Conservation (phyloP, 2,888 invertebrate species). For the Holacanthella duospinosa region DNA sequence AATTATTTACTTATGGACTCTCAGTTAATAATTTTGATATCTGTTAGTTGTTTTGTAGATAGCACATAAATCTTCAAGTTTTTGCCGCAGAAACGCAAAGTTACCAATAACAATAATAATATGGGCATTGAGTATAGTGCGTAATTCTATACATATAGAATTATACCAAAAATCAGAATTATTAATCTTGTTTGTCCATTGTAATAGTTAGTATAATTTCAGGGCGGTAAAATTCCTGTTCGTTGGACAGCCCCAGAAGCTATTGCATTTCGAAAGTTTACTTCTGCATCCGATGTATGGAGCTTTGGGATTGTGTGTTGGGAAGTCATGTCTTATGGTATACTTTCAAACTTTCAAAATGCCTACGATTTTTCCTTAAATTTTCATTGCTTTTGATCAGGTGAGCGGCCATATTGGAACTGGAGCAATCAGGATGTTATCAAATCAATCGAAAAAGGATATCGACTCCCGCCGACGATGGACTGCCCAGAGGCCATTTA, state of each 20-base stretch:
- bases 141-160: neutral
- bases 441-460: constrained; percentile 95
- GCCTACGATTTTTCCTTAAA: too few relatives aligned
- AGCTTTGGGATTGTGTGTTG: constrained; percentile 98
- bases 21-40: too few relatives aligned
- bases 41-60: too few relatives aligned
- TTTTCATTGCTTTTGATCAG: too few relatives aligned
- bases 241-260: constrained; percentile 99
- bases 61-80: too few relatives aligned
- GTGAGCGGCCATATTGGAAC: constrained; percentile 99
- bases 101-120: too few relatives aligned
- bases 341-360: too few relatives aligned
- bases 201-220: too few relatives aligned
- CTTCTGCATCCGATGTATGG: constrained; percentile 99
- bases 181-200: constrained; percentile 12
- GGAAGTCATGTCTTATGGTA: constrained; percentile 99
- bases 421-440: constrained; percentile 97
- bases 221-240: constrained; percentile 96
- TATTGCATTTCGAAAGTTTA: constrained; percentile 96
- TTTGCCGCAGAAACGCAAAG: too few relatives aligned
- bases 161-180: neutral
- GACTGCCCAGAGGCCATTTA: constrained; percentile 97
- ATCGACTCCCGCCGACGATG: constrained; percentile 81
- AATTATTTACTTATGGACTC: too few relatives aligned
- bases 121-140: too few relatives aligned